These are phyloP conservation scores for Salpingus planirostris DNA, from an alignment of 2,888 invertebrate species.

Conservation along the genomic window DNA sequence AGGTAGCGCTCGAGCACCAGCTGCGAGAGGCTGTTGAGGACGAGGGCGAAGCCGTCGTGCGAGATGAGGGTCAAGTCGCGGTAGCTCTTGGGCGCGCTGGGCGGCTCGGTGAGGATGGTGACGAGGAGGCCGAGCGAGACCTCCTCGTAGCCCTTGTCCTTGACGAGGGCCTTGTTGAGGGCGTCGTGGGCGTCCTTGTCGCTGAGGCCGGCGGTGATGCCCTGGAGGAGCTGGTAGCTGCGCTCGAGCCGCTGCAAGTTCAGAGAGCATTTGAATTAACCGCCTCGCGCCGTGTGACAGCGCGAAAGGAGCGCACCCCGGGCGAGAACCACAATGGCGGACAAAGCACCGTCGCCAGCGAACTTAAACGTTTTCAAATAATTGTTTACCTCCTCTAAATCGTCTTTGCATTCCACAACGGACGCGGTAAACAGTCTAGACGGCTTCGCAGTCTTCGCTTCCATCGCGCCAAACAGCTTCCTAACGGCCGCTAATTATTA, in stretches of 20 bases:
- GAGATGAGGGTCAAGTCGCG: conserved; percentile 85
- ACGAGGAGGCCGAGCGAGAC: conserved; percentile 85
- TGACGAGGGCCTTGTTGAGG: conserved; percentile 79
- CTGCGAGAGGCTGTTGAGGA: conserved; percentile 72
- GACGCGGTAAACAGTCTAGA: conserved; percentile 75
- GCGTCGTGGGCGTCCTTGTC: conserved; percentile 93
- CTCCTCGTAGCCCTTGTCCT: conserved; percentile 86
- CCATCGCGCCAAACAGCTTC: conserved; percentile 26
- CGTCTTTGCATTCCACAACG: conserved; percentile 81
- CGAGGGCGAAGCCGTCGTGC: conserved; percentile 78
- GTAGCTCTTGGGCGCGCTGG: conserved; percentile 76
- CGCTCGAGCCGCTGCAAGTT: conserved; percentile 79
- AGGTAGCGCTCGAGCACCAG: conserved; percentile 84
- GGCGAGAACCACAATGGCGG: conserved; percentile 47
- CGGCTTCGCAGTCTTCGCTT: conserved; percentile 37
- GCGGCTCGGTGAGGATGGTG: conserved; percentile 78
- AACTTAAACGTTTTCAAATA: conserved; percentile 38
- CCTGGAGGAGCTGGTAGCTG: conserved; percentile 68
- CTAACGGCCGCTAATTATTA: conserved; percentile 45
- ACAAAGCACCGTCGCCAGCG: conserved; percentile 44
- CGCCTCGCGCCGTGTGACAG: conserved; percentile 31
- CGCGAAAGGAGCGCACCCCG: conserved; percentile 37
- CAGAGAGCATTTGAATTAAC: no score
- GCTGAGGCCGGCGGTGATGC: conserved; percentile 71
- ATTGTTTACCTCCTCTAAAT: conserved; percentile 76